A percentile compares a stretch with the other conserved stretches of the same genome.
Conservation (phyloP, 2,113 vertebrate genomes). For the Salvelinus namaycush region DNA sequence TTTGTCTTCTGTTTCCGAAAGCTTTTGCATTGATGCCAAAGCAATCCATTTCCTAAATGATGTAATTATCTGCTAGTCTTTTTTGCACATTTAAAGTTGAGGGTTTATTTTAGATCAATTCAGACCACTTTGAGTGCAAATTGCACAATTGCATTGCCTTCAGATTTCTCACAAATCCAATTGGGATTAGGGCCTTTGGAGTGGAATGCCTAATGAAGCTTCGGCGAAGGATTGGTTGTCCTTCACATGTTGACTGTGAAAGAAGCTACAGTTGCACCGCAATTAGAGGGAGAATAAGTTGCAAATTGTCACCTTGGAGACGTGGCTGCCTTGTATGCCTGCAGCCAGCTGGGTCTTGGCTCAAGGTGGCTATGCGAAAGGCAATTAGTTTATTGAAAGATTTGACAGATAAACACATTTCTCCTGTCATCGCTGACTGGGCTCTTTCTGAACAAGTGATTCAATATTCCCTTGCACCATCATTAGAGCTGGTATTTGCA, state of each 20-base stretch:
- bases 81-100: constrained; percentile 83
- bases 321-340: neutral
- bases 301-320: constrained; percentile 30
- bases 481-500: neutral
- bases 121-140: constrained; percentile 87
- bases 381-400: constrained; percentile 7
- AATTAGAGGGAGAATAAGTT: constrained; percentile 37
- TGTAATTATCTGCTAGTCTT: constrained; percentile 85
- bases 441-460: neutral
- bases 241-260: constrained; percentile 62
- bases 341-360: constrained; percentile 8
- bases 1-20: constrained; percentile 86
- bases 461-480: constrained; percentile 1
- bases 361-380: neutral
- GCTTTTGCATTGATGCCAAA: constrained; percentile 82
- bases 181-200: constrained; percentile 72
- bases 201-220: constrained; percentile 77
- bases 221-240: constrained; percentile 46
- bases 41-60: constrained; percentile 91
- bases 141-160: constrained; percentile 83
- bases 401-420: constrained; percentile 2
- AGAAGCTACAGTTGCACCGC: constrained; percentile 32
- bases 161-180: constrained; percentile 84
- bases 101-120: constrained; percentile 89
- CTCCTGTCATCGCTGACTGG: constrained; percentile 10